Conservation (phyloP, 1,140 invertebrate species). For the Campoletis sonorensis region DNA sequence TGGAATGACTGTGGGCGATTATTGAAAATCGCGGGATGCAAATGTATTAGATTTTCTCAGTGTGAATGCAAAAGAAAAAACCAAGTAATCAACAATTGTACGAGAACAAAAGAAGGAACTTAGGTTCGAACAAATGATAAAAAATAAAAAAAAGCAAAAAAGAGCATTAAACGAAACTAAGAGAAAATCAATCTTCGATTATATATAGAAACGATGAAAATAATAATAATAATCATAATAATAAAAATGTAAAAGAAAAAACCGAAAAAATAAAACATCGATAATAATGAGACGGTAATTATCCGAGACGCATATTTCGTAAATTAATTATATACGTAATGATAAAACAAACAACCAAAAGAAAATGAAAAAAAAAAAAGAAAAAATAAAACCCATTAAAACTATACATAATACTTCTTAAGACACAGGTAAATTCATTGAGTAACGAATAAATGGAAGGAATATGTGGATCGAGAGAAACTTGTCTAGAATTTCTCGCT, state of each 20-base stretch:
- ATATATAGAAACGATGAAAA: not conserved
- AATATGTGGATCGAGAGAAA: not conserved
- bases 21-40: conserved; percentile 17
- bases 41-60: conserved; percentile 18
- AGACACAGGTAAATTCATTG: not conserved
- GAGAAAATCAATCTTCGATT: conserved; percentile 4
- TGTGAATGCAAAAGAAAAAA: not conserved
- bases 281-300: not conserved
- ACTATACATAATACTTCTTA: no score
- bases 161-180: not conserved
- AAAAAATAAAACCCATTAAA: not conserved
- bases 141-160: not conserved
- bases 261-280: not conserved
- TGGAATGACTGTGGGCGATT: not conserved
- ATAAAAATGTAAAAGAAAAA: not conserved
- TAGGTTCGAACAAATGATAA: not conserved
- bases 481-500: conserved; percentile 9
- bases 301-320: not conserved
- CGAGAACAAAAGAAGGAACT: not conserved
- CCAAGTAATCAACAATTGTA: not conserved
- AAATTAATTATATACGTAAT: not conserved
- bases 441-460: not conserved
- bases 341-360: not conserved
- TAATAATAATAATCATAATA: no score
- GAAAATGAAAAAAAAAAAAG: not conserved